Percentiles rank a stretch among this genome's conserved stretches.
These are phyloP conservation scores for Lottia scabra DNA, from an alignment of 2,888 invertebrate species.

Conservation along the genomic window DNA sequence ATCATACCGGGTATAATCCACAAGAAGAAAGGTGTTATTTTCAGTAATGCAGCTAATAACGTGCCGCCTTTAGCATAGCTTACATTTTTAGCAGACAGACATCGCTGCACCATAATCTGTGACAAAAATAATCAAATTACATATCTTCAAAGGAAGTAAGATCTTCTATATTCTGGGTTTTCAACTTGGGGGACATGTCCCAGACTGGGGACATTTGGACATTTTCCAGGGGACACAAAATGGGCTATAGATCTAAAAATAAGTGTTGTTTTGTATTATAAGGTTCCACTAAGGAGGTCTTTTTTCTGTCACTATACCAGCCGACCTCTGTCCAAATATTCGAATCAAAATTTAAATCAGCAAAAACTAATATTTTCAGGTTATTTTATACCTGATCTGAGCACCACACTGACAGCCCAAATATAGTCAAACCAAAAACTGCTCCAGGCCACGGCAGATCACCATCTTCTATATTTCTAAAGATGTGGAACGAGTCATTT, in stretches of 20 bases:
- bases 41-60: slow-evolving; percentile 70
- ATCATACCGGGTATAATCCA: slow-evolving; percentile 72
- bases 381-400: slow-evolving; percentile 66
- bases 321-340: too few relatives aligned
- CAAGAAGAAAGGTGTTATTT: slow-evolving; percentile 70
- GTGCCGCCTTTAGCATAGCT: slow-evolving; percentile 71
- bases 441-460: slow-evolving; percentile 62
- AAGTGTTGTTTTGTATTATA: too few relatives aligned
- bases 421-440: slow-evolving; percentile 55
- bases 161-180: too few relatives aligned
- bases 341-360: too few relatives aligned
- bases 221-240: too few relatives aligned
- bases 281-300: too few relatives aligned
- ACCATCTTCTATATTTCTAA: slow-evolving; percentile 45
- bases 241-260: too few relatives aligned
- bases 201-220: too few relatives aligned
- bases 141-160: too few relatives aligned
- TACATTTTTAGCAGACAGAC: slow-evolving; percentile 71
- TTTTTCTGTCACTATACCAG: too few relatives aligned
- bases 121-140: slow-evolving; percentile 17
- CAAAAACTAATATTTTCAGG: too few relatives aligned
- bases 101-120: slow-evolving; percentile 73
- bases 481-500: slow-evolving; percentile 50
- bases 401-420: slow-evolving; percentile 62
- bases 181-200: too few relatives aligned